These are phyloP conservation scores for Entomobrya proxima DNA, from an alignment of 2,888 invertebrate genomes.

Conservation along the genomic window DNA sequence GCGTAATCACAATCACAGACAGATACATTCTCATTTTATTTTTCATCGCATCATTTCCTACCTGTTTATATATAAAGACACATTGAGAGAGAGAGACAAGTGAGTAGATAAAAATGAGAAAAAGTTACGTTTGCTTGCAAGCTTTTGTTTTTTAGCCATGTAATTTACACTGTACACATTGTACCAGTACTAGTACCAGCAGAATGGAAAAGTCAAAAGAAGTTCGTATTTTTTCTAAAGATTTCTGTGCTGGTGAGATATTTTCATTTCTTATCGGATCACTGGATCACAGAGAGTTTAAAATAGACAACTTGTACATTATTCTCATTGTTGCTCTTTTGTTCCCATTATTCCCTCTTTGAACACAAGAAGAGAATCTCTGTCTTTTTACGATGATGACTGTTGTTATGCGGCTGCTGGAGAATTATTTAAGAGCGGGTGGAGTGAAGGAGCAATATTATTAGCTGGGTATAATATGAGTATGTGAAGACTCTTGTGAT, in stretches of 20 bases:
- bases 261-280: slow-evolving; percentile 47
- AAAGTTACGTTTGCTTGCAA: too few relatives aligned
- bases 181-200: not conserved
- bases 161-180: not conserved
- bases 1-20: not conserved
- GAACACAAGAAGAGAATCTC: too few relatives aligned
- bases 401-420: not conserved
- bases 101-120: not conserved
- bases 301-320: not conserved
- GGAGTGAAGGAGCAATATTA: not conserved
- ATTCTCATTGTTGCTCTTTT: slow-evolving; percentile 3
- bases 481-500: not conserved
- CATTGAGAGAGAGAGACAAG: not conserved
- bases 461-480: not conserved
- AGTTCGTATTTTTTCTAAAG: not conserved
- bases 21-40: not conserved
- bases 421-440: not conserved
- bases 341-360: slow-evolving; percentile 1
- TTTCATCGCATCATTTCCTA: slow-evolving; percentile 17
- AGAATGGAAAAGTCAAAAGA: not conserved
- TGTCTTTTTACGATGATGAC: too few relatives aligned
- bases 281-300: not conserved
- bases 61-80: not conserved
- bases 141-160: not conserved
- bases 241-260: slow-evolving; percentile 24